phyloP scores from a whole-genome alignment of 2,888 invertebrate genomes.

The Eupithecia subumbrata region DNA sequence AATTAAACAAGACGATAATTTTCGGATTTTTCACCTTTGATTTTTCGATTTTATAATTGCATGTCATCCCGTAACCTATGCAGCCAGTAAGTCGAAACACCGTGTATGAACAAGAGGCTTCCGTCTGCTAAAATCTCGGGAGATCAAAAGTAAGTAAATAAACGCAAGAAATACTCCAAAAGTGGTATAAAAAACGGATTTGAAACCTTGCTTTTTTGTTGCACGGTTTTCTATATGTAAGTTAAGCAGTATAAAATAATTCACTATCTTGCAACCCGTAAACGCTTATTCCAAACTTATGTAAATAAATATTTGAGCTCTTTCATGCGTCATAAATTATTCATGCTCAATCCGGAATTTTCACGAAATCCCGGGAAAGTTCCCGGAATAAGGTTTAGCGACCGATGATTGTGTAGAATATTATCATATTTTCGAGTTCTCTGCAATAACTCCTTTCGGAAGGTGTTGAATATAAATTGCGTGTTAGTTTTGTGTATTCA shows the following conservation, averaged over 20 bases:
- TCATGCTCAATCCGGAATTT: conserved; percentile 31
- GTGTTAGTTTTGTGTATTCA: conserved; percentile 35
- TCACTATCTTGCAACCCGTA: conserved; percentile 14
- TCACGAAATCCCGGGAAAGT: conserved; percentile 16
- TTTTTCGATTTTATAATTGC: background rate
- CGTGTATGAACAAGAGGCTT: too few species aligned
- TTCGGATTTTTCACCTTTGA: background rate
- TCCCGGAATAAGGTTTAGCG: conserved; percentile 31
- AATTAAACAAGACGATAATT: background rate
- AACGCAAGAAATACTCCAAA: background rate
- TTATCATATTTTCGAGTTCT: conserved; percentile 41
- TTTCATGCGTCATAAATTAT: conserved; percentile 34
- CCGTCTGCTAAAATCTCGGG: too few species aligned
- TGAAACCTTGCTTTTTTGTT: background rate
- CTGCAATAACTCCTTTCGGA: conserved; percentile 30
- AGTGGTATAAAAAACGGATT: background rate
- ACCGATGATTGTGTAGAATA: conserved; percentile 29
- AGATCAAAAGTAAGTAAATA: too few species aligned
- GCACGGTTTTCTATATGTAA: background rate
- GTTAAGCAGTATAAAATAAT: background rate
- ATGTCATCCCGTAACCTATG: too few species aligned
- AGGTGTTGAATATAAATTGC: conserved; percentile 43
- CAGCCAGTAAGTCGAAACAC: too few species aligned
- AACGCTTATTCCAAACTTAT: conserved; percentile 37
- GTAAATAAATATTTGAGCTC: conserved; percentile 39